These are phyloP conservation scores for Drosophila elegans DNA, from an alignment of 1,140 invertebrate genomes.

Conservation along the genomic window DNA sequence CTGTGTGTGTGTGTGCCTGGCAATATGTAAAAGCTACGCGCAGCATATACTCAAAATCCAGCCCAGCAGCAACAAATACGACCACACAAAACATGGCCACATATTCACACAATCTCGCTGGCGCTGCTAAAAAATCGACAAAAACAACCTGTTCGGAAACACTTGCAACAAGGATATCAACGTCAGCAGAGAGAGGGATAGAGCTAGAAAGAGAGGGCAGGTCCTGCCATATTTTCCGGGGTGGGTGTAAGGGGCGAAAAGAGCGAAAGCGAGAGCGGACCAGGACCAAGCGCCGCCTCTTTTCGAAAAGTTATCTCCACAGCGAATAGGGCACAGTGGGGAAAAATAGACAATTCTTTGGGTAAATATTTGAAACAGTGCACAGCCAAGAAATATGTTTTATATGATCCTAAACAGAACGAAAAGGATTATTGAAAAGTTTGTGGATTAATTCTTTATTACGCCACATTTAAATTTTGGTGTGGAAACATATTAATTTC, in stretches of 20 bases:
- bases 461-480: too few relatives aligned
- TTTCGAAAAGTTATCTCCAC: conserved; percentile 56
- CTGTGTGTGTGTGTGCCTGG: conserved; percentile 32
- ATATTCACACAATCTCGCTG: conserved; percentile 79
- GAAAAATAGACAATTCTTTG: not conserved
- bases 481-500: too few relatives aligned
- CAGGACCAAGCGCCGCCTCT: conserved; percentile 69
- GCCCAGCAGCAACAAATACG: conserved; percentile 35
- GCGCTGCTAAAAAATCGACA: conserved; percentile 82
- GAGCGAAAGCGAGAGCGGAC: conserved; percentile 14
- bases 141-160: conserved; percentile 84
- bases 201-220: conserved; percentile 28
- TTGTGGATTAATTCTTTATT: too few relatives aligned
- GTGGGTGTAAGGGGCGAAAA: conserved; percentile 29
- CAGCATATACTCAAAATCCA: conserved; percentile 78
- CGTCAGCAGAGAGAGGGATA: conserved; percentile 30
- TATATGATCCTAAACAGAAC: too few relatives aligned
- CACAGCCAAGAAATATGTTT: too few relatives aligned
- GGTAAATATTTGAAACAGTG: not conserved
- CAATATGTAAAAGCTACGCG: conserved; percentile 81
- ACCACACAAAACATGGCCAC: conserved; percentile 68
- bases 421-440: too few relatives aligned
- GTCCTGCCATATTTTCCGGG: conserved; percentile 25
- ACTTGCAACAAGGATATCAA: conserved; percentile 82
- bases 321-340: conserved; percentile 48